Percentiles rank a stretch among this genome's conserved stretches.
These are phyloP conservation scores for Galerucella nymphaeae DNA, from an alignment of 2,888 invertebrate genomes.

Conservation along the genomic window DNA sequence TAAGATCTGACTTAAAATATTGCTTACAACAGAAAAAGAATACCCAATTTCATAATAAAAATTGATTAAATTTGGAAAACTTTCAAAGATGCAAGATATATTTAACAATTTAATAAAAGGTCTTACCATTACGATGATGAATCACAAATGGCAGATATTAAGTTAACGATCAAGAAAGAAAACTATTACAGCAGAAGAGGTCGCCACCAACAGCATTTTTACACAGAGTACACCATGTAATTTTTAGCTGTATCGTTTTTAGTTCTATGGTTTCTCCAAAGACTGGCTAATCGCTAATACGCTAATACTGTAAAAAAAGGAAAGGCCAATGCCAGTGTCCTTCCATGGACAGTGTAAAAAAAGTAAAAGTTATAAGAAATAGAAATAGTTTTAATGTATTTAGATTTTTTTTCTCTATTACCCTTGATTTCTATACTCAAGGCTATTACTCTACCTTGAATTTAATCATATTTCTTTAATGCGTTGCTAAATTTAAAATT, in stretches of 20 bases:
- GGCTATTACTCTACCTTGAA: too few relatives aligned
- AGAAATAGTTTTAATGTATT: too few relatives aligned
- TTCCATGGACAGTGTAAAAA: too few relatives aligned
- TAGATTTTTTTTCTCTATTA: too few relatives aligned
- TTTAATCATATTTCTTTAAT: too few relatives aligned
- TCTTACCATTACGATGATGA: slow-evolving; percentile 28
- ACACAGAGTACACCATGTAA: too few relatives aligned
- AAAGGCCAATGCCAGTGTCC: too few relatives aligned
- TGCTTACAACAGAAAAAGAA: neutral
- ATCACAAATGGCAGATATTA: slow-evolving; percentile 34
- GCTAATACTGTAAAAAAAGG: too few relatives aligned
- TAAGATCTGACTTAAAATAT: slow-evolving; percentile 7
- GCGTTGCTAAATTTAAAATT: too few relatives aligned
- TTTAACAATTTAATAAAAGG: neutral
- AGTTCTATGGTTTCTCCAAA: neutral
- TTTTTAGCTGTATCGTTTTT: neutral
- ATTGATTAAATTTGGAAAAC: slow-evolving; percentile 3
- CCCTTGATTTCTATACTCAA: too few relatives aligned
- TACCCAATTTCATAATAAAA: neutral
- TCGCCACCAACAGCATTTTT: neutral
- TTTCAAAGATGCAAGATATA: slow-evolving; percentile 8
- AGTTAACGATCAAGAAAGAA: slow-evolving; percentile 6
- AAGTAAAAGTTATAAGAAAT: too few relatives aligned
- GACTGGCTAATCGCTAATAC: too few relatives aligned
- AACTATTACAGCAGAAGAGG: neutral